Percentiles rank a stretch among this genome's conserved stretches.
These are phyloP conservation scores for Dysdera silvatica DNA, from an alignment of 1,140 invertebrate genomes.

Conservation along the genomic window DNA sequence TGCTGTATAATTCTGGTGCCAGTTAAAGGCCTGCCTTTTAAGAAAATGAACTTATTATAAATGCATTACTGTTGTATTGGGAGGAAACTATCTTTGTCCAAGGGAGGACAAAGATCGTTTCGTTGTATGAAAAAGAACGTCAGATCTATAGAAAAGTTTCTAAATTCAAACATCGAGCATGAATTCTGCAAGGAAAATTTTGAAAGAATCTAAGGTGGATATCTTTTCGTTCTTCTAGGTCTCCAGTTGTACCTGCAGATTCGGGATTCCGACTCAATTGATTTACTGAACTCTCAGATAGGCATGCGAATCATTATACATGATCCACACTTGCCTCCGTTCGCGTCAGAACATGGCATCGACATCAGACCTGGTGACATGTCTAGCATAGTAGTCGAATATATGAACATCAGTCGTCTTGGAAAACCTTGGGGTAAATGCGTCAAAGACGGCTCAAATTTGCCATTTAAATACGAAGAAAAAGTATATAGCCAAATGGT, in stretches of 20 bases:
- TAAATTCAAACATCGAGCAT: too few species aligned
- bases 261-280: background rate
- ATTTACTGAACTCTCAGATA: conserved; percentile 1
- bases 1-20: too few species aligned
- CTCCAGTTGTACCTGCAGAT: conserved; percentile 11
- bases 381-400: conserved; percentile 2
- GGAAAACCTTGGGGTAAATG: conserved; percentile 18
- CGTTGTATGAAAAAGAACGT: too few species aligned
- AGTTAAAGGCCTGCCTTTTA: too few species aligned
- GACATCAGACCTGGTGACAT: conserved; percentile 20
- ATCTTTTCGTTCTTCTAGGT: conserved; percentile 1
- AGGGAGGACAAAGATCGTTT: too few species aligned
- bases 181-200: too few species aligned
- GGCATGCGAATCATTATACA: conserved; percentile 12
- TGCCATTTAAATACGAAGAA: background rate
- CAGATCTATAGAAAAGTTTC: too few species aligned
- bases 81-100: too few species aligned
- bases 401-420: conserved; percentile 4
- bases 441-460: background rate
- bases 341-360: conserved; percentile 3
- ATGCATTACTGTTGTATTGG: too few species aligned
- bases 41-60: too few species aligned
- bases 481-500: conserved; percentile 7
- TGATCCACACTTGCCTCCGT: conserved; percentile 8
- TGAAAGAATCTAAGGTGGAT: too few species aligned